Percentiles rank a stretch among this genome's conserved stretches.
Evolutionary conservation across 2,797 vertebrate genomes (phyloP).

Genomic region (Gymnopithys bicolor): DNA sequence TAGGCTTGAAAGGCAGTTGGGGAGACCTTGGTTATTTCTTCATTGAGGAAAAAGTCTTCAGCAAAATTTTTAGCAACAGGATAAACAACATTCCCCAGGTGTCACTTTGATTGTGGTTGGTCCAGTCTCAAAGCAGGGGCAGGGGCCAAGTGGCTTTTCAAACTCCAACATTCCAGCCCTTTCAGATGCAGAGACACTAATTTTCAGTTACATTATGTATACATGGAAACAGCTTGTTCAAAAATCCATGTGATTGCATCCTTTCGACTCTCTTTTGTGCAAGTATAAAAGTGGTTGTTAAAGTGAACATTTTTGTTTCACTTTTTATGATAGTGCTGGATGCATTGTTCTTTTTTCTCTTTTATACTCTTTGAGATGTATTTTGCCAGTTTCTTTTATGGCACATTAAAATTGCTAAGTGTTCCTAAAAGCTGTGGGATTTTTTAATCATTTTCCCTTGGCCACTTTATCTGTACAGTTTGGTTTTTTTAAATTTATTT

Average conservation of each 20-base stretch:
- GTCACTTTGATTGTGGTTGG: neutral
- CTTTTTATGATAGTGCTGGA: neutral
- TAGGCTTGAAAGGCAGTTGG: neutral
- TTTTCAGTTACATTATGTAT: neutral
- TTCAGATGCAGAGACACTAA: neutral
- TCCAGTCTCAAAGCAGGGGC: neutral
- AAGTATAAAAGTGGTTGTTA: neutral
- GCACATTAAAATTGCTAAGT: neutral
- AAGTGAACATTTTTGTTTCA: neutral
- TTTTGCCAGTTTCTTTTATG: conserved; percentile 10
- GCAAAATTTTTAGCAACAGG: neutral
- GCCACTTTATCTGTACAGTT: neutral
- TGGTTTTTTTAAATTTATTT: neutral
- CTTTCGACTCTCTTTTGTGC: neutral
- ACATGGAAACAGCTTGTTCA: neutral
- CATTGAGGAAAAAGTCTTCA: neutral
- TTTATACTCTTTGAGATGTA: neutral
- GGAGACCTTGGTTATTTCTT: neutral
- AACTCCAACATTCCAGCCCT: neutral
- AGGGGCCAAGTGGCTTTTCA: neutral
- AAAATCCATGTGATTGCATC: neutral
- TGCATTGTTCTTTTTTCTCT: neutral
- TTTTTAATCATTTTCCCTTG: neutral
- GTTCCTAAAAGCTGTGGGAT: neutral
- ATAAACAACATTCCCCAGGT: neutral